Conservation (phyloP, 64 coral and sea anemone species). For the Actinia tenebrosa region DNA sequence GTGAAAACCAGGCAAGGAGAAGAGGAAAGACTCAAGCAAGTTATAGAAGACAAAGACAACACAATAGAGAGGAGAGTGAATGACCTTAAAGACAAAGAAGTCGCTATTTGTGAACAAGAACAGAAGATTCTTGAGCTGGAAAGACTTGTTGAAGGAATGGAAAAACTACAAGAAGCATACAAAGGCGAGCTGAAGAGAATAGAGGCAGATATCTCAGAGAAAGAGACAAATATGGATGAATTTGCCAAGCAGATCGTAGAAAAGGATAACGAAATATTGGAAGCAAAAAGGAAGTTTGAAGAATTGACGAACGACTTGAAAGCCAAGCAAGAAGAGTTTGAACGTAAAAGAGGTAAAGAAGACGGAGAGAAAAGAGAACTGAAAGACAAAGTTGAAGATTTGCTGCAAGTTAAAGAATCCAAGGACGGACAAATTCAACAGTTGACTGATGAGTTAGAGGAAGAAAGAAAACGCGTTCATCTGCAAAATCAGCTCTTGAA, state of each 20-base stretch:
- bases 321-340: neutral
- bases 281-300: constrained; percentile 16
- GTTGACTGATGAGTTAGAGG: neutral
- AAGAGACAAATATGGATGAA: neutral
- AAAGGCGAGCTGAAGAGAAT: neutral
- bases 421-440: neutral
- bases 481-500: constrained; percentile 23
- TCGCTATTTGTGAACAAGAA: neutral
- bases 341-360: constrained; percentile 26
- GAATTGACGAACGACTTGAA: constrained; percentile 28
- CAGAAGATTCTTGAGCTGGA: neutral
- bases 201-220: neutral
- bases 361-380: constrained; percentile 17
- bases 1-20: neutral
- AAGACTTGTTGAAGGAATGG: neutral
- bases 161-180: neutral
- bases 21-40: neutral
- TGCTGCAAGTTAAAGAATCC: neutral
- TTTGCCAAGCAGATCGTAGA: neutral
- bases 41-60: constrained; percentile 8
- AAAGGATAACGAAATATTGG: neutral
- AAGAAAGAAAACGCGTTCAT: constrained; percentile 8
- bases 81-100: neutral
- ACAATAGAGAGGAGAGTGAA: neutral
- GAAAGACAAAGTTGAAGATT: constrained; percentile 9